Evolutionary conservation across 2,888 invertebrate species (phyloP).

Genomic region (Epirrhoe alternata): DNA sequence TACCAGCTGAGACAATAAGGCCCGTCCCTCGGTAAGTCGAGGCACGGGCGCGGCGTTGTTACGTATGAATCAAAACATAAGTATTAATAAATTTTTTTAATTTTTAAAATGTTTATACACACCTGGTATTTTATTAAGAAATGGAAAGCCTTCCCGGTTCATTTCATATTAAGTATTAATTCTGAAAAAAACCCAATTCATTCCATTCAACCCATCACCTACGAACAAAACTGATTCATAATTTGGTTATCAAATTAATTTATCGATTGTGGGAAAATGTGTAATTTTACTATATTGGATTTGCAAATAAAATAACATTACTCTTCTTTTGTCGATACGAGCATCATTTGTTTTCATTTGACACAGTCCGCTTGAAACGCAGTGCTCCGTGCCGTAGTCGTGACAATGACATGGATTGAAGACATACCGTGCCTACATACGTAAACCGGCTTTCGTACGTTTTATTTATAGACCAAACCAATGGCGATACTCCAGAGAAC

Average conservation of each 20-base stretch:
- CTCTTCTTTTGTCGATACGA: constrained; percentile 44
- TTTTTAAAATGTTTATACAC: too few relatives aligned
- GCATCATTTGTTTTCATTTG: constrained; percentile 77
- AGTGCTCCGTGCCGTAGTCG: constrained; percentile 42
- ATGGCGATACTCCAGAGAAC: constrained; percentile 13
- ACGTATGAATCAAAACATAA: too few relatives aligned
- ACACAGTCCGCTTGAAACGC: constrained; percentile 60
- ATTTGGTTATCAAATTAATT: not conserved
- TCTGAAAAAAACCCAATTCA: too few relatives aligned
- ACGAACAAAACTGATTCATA: too few relatives aligned
- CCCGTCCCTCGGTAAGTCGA: too few relatives aligned
- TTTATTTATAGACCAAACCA: constrained; percentile 27
- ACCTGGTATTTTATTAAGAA: too few relatives aligned
- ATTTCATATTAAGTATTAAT: too few relatives aligned
- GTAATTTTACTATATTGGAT: not conserved
- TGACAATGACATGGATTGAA: constrained; percentile 39
- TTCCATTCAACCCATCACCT: too few relatives aligned
- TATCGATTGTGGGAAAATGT: not conserved
- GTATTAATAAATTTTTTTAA: too few relatives aligned
- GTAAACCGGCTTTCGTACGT: constrained; percentile 17
- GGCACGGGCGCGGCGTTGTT: too few relatives aligned
- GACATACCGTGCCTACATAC: constrained; percentile 26
- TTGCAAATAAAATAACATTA: constrained; percentile 30
- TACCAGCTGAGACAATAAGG: too few relatives aligned
- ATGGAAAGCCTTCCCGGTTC: too few relatives aligned